These are phyloP conservation scores for Monoplex corrugatus DNA, from an alignment of 2,888 invertebrate species.

Conservation along the genomic window DNA sequence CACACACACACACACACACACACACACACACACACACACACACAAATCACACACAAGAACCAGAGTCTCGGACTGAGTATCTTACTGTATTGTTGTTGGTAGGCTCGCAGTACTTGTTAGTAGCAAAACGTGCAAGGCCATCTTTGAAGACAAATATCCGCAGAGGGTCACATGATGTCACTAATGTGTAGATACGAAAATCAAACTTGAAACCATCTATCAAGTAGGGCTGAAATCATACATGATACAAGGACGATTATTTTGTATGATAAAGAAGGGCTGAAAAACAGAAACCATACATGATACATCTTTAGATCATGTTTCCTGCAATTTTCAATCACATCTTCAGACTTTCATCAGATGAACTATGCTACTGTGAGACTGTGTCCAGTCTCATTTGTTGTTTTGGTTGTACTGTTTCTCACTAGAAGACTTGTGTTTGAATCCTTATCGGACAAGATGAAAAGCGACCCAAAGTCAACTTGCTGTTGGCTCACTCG, in stretches of 20 bases:
- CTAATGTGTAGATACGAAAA: constrained; percentile 91
- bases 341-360: too few relatives aligned
- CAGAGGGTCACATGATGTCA: constrained; percentile 94
- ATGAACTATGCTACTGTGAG: too few relatives aligned
- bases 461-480: too few relatives aligned
- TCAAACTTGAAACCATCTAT: constrained; percentile 97
- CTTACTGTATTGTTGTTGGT: constrained; percentile 88
- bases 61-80: constrained; percentile 9
- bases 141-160: constrained; percentile 95
- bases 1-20: constrained; percentile 8
- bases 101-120: constrained; percentile 92
- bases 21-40: background rate
- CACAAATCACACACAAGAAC: background rate
- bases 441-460: too few relatives aligned
- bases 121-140: constrained; percentile 94
- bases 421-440: too few relatives aligned
- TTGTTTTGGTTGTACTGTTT: too few relatives aligned
- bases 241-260: constrained; percentile 45
- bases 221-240: constrained; percentile 88
- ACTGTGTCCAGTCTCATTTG: too few relatives aligned
- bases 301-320: too few relatives aligned
- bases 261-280: background rate
- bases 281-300: too few relatives aligned
- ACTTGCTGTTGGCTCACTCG: too few relatives aligned
- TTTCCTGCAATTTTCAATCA: too few relatives aligned